Conservation (phyloP, 2,797 vertebrate species). For the Pipistrellus pipistrellus region DNA sequence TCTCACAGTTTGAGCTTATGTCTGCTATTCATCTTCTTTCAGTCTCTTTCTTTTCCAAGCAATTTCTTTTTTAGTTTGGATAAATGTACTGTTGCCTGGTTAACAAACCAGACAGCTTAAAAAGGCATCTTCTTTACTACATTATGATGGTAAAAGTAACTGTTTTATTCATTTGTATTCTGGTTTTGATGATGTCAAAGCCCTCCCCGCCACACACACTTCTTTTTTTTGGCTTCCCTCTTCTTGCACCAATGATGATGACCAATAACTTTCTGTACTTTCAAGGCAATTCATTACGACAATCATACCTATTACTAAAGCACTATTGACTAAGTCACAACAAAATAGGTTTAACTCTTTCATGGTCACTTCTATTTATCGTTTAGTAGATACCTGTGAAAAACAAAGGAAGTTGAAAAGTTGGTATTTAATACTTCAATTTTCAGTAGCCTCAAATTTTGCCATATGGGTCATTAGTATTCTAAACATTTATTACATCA, state of each 20-base stretch:
- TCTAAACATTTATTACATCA: constrained; percentile 75
- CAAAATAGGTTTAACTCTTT: constrained; percentile 41
- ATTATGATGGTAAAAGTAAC: constrained; percentile 48
- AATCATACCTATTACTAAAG: neutral
- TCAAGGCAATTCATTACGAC: neutral
- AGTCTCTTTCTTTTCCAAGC: constrained; percentile 68
- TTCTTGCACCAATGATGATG: neutral
- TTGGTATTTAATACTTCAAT: constrained; percentile 24
- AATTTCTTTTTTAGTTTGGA: constrained; percentile 60
- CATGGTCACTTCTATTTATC: constrained; percentile 25
- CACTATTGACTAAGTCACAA: neutral
- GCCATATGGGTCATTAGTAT: constrained; percentile 65
- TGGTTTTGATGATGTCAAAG: constrained; percentile 42
- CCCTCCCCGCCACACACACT: too few relatives aligned
- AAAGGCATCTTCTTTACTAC: constrained; percentile 51
- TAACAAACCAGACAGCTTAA: constrained; percentile 46
- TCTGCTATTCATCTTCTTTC: constrained; percentile 51
- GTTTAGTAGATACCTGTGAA: neutral
- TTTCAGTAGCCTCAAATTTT: constrained; percentile 60
- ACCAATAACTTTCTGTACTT: constrained; percentile 22
- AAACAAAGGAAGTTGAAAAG: constrained; percentile 59
- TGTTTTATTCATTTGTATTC: neutral
- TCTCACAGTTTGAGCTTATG: constrained; percentile 64
- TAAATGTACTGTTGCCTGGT: constrained; percentile 46
- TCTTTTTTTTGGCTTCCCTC: neutral